phyloP scores from a whole-genome alignment of 2,888 invertebrate genomes.

The Drosophila dives region DNA sequence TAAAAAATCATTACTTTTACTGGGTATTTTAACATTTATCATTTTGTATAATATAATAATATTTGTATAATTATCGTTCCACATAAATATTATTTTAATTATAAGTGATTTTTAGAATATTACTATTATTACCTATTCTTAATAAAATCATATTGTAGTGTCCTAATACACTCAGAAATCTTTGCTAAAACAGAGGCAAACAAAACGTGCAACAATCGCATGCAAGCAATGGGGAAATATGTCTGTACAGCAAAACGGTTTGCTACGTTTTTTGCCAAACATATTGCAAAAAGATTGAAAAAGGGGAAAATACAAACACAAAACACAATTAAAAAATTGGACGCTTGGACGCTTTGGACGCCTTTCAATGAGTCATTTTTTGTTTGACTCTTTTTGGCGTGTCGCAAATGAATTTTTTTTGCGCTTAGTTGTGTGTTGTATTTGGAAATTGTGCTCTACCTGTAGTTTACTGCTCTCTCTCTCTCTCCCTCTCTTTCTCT shows the following conservation, averaged over 20 bases:
- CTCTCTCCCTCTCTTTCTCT: slow-evolving; percentile 6
- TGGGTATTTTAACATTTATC: background rate
- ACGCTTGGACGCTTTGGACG: slow-evolving; percentile 42
- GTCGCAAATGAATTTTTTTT: slow-evolving; percentile 63
- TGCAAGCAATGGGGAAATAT: background rate
- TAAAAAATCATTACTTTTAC: background rate
- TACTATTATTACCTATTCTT: background rate
- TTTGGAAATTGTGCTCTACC: slow-evolving; percentile 54
- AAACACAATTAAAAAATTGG: slow-evolving; percentile 27
- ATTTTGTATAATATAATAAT: background rate
- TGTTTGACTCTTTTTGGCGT: slow-evolving; percentile 47
- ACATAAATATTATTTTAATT: background rate
- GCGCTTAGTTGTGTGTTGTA: slow-evolving; percentile 48
- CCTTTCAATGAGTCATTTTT: slow-evolving; percentile 61
- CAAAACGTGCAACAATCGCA: background rate
- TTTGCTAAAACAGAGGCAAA: background rate
- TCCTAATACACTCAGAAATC: background rate
- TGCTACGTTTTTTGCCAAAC: slow-evolving; percentile 11
- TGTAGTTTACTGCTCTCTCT: slow-evolving; percentile 56
- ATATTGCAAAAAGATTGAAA: slow-evolving; percentile 5
- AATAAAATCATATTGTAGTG: background rate
- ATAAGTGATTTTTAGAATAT: background rate
- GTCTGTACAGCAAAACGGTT: background rate
- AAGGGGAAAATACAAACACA: slow-evolving; percentile 20
- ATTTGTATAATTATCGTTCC: background rate